Evolutionary conservation across 2,888 invertebrate species (phyloP).

Genomic region (Lithophane semibrunnea): DNA sequence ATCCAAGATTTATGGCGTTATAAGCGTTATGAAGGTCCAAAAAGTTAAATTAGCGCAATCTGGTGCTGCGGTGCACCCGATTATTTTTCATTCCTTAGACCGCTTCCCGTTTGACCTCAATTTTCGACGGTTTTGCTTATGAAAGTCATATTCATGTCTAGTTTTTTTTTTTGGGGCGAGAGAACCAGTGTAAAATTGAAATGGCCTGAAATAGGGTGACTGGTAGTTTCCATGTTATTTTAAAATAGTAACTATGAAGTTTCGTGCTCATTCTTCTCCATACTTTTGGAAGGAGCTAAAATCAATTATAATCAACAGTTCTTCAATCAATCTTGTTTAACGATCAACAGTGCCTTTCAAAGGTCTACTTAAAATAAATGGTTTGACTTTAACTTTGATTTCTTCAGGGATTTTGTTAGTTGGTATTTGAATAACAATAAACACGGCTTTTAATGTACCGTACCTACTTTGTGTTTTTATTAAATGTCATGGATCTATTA

Average conservation of each 20-base stretch:
- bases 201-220: slow-evolving; percentile 1
- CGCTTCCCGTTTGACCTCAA: slow-evolving; percentile 36
- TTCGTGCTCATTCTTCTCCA: too few relatives aligned
- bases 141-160: slow-evolving; percentile 8
- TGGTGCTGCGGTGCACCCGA: slow-evolving; percentile 63
- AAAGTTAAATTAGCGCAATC: slow-evolving; percentile 72
- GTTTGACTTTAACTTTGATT: too few relatives aligned
- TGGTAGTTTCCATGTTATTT: neutral
- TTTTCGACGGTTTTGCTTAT: slow-evolving; percentile 31
- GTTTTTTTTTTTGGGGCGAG: neutral
- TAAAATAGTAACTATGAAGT: too few relatives aligned
- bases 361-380: too few relatives aligned
- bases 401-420: too few relatives aligned
- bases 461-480: neutral
- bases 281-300: too few relatives aligned
- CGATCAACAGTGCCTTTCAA: too few relatives aligned
- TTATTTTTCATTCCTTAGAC: slow-evolving; percentile 61
- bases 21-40: slow-evolving; percentile 60
- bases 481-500: neutral
- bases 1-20: slow-evolving; percentile 61
- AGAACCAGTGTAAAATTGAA: slow-evolving; percentile 14
- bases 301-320: too few relatives aligned
- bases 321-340: too few relatives aligned
- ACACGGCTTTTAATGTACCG: too few relatives aligned
- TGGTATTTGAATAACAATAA: too few relatives aligned